Conservation (phyloP, 2,113 vertebrate species). For the Oxyruncus cristatus region DNA sequence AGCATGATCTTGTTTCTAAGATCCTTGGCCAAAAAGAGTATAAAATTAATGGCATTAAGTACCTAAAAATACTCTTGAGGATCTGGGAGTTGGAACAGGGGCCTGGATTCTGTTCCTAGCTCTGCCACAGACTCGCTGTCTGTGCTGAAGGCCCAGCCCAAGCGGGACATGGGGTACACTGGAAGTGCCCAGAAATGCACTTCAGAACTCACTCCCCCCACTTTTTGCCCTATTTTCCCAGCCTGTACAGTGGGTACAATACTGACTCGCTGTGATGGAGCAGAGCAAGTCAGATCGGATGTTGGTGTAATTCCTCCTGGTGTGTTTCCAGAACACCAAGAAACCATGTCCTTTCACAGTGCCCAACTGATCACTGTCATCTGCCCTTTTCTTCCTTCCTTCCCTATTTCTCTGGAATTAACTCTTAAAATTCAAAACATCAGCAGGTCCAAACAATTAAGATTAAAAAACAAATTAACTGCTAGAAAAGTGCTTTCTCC, state of each 20-base stretch:
- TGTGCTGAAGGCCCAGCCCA: neutral
- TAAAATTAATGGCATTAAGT: constrained; percentile 56
- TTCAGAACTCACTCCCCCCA: neutral
- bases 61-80: constrained; percentile 59
- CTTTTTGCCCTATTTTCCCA: neutral
- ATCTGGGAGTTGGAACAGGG: constrained; percentile 40
- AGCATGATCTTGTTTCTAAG: constrained; percentile 25
- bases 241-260: neutral
- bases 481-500: neutral
- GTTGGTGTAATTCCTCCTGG: neutral
- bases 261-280: neutral
- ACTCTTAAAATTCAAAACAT: neutral
- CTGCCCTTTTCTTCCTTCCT: neutral
- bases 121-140: constrained; percentile 28
- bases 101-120: constrained; percentile 49
- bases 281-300: neutral
- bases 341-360: neutral
- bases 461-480: neutral
- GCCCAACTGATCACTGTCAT: neutral
- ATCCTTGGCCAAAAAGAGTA: constrained; percentile 44
- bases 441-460: neutral
- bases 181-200: neutral
- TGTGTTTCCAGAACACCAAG: neutral
- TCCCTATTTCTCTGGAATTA: neutral
- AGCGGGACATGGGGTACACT: neutral